Base-by-base conservation (phyloP, 2,797 vertebrate genomes). In the Lindbergichthys nudifrons region DNA sequence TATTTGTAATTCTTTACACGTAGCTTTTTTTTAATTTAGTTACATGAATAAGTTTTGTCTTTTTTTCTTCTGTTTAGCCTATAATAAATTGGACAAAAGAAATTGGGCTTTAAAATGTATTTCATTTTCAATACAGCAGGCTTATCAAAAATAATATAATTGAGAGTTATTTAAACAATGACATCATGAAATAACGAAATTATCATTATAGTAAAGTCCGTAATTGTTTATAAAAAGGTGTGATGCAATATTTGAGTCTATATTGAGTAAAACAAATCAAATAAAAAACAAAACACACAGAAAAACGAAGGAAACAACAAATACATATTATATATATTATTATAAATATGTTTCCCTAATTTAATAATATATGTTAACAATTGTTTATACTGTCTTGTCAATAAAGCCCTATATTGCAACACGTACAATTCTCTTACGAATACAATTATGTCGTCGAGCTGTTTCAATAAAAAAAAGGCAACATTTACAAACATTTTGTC, bases 221-320 rank as follows among this genome's bases (percentile, higher is more conserved):
- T 8, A 18, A 39, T 8, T 7, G 16, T 48, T 46, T 43, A 12
- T 45, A 13, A 52, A 21, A 36, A 36, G 32, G 19, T 8, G 5
- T 12, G 18, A 10, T n/a, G 30, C 0, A 52, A 45, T 23, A 5
- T 45, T 2, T 26, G 3, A 1, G 23, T 36, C 58, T 69, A 12
- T 16, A 53, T 56, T 70, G 7, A 5, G 32, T 71, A 7, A 64
- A 1, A 21, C 12, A 73, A 73, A 19, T 4, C 11, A 16, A 69
- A 39, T 47, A 39, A 18, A 43, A 43, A 3, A 65, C 12, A 30
- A 30, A 2, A 36, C 1, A 13, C 32, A 36, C 7, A 2, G 50
- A 43, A 69, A 58, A 30, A 23, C 5, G 0, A 68, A 50, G 1
- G 0, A 67, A 70, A 30, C 10, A 45, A 2, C 12, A 57, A 2